Base-by-base conservation (phyloP, 2,797 vertebrate species). In the Mus minutoides region DNA sequence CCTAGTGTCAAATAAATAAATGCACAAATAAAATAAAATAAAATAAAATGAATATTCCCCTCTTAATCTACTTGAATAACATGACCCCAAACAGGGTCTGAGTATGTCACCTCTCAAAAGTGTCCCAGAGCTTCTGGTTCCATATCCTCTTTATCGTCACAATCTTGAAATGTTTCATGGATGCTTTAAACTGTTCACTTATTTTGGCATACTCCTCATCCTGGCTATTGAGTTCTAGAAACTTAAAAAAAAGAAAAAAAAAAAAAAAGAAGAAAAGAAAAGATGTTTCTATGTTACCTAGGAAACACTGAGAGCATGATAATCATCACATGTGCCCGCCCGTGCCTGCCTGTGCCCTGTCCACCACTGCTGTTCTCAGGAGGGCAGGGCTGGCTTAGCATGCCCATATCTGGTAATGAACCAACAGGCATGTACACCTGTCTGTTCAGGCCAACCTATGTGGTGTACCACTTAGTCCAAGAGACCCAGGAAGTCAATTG, bases 71-170 rank as follows among this genome's bases (percentile, higher is more conserved):
- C 69, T 16, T 9, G 67, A 93, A 37, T 43, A 77, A 2, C 11
- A 46, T 49, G 9, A 37, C 85, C 92, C 82, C 82, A 75, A 40
- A 40, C 9, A n/a, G 46, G 40, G 58, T 90, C 67, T 24, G 62
- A 54, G 43, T 13, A 2, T 24, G 31, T 83, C 76, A 99, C 99
- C 98, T 99, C 96, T 99, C 98, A 98, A 99, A 99, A 75, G 98
- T 89, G 69, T 99, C 98, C 99, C 99, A 99, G 5, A 99, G 99
- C n/a, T 98, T 93, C 83, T 97, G 98, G 97, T 99, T 99, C 97
- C 99, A 99, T 97, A 99, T 98, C 97, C 99, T 99, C 89, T 97
- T 97, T 29, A 99, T 99, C 87, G 92, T 98, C 13, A 97, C 5
- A n/a, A 99, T 96, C 40, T 34, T 97, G 95, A 97, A 99, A 37